Conservation (phyloP, 2,888 invertebrate species). For the Oegoconia quadripuncta region DNA sequence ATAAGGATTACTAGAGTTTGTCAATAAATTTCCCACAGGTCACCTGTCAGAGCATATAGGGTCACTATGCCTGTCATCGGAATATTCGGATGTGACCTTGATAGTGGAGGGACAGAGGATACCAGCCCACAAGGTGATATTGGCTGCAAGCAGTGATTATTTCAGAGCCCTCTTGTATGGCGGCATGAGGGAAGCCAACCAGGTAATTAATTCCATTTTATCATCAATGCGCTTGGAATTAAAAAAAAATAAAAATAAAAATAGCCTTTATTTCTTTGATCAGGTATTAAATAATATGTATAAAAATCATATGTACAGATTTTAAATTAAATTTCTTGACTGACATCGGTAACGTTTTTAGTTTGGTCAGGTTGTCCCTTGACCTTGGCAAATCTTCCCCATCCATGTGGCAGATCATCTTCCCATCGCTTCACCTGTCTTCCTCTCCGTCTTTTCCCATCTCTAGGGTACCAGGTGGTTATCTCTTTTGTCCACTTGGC, state of each 20-base stretch:
- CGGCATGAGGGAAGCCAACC: constrained; percentile 86
- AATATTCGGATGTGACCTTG: constrained; percentile 94
- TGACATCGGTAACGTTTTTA: too few species aligned
- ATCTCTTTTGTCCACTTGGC: too few species aligned
- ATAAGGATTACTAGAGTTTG: background rate
- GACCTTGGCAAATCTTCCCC: too few species aligned
- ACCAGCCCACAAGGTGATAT: constrained; percentile 84
- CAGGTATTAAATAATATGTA: too few species aligned
- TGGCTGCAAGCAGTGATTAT: constrained; percentile 97
- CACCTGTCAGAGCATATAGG: constrained; percentile 93
- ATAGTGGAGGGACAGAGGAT: constrained; percentile 86
- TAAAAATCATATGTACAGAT: too few species aligned
- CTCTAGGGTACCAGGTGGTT: too few species aligned
- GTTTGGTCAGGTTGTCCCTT: too few species aligned
- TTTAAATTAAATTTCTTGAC: too few species aligned
- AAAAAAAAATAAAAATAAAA: too few species aligned
- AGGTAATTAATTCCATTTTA: constrained; percentile 46
- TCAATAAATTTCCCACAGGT: constrained; percentile 40
- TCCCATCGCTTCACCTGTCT: too few species aligned
- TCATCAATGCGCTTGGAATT: background rate
- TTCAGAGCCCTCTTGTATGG: constrained; percentile 92
- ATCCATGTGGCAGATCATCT: too few species aligned
- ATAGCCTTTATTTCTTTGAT: background rate
- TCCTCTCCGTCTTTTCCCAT: too few species aligned
- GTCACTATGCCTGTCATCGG: constrained; percentile 89